Percentiles rank a stretch among this genome's conserved stretches.
phyloP scores from a whole-genome alignment of 2,888 invertebrate genomes.

The Panopea generosa region DNA sequence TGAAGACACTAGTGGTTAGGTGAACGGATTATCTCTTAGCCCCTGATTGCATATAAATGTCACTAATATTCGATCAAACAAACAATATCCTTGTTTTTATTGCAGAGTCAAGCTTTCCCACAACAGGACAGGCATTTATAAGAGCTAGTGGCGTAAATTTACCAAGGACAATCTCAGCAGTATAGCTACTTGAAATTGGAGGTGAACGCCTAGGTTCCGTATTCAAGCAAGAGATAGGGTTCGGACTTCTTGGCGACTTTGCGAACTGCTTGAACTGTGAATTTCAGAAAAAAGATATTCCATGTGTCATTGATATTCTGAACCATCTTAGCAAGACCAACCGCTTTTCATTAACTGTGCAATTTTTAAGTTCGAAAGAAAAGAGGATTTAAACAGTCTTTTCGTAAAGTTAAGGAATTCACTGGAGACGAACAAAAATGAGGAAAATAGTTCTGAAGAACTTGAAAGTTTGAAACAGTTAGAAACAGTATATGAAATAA shows the following conservation, averaged over 20 bases:
- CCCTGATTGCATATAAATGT: too few species aligned
- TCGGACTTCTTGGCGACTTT: conserved; percentile 85
- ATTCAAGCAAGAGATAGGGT: conserved; percentile 85
- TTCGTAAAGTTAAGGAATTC: conserved; percentile 79
- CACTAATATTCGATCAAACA: too few species aligned
- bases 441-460: not conserved
- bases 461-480: conserved; percentile 1
- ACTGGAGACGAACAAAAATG: conserved; percentile 6
- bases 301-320: conserved; percentile 80
- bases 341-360: conserved; percentile 83
- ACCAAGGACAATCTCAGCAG: conserved; percentile 73
- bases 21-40: too few species aligned
- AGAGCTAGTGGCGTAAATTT: conserved; percentile 81
- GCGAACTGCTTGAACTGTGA: conserved; percentile 79
- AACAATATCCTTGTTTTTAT: too few species aligned
- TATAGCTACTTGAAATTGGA: conserved; percentile 73
- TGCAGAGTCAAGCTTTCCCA: conserved; percentile 76
- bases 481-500: conserved; percentile 27
- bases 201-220: conserved; percentile 68
- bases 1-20: too few species aligned
- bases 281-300: conserved; percentile 76
- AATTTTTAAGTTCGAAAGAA: conserved; percentile 84
- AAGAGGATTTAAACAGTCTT: conserved; percentile 79
- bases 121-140: conserved; percentile 80
- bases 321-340: conserved; percentile 83